phyloP scores from a whole-genome alignment of 2,113 vertebrate species.

The Sisor rabdophorus region DNA sequence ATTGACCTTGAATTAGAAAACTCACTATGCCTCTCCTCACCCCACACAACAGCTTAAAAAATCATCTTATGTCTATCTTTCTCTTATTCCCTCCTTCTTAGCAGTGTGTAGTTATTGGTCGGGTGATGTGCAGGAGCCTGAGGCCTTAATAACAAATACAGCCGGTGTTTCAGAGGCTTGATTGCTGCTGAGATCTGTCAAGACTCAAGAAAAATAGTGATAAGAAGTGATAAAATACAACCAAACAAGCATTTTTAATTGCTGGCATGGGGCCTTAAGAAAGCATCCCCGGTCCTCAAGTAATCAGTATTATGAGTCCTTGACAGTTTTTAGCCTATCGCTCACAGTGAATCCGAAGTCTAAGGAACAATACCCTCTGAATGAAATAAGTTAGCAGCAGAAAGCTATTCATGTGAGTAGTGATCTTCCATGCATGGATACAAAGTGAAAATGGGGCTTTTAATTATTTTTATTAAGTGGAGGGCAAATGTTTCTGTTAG shows the following conservation, averaged over 20 bases:
- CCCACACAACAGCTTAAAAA: conserved; percentile 19
- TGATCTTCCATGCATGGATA: conserved; percentile 57
- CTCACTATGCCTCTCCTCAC: neutral
- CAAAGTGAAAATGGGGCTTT: conserved; percentile 62
- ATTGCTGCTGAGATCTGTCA: conserved; percentile 47
- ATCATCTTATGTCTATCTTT: conserved; percentile 18
- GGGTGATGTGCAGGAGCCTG: conserved; percentile 27
- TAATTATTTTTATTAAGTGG: conserved; percentile 71
- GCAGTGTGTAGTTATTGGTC: conserved; percentile 40
- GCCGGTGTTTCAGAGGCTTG: conserved; percentile 33
- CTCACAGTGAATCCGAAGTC: neutral
- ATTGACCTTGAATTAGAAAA: conserved; percentile 47
- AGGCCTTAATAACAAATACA: conserved; percentile 43
- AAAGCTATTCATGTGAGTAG: conserved; percentile 66
- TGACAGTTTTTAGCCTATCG: too few relatives aligned
- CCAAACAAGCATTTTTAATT: neutral
- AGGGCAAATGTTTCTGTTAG: conserved; percentile 44
- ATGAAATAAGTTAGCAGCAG: conserved; percentile 65
- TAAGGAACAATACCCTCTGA: conserved; percentile 55
- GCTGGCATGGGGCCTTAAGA: neutral
- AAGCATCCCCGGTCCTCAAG: neutral
- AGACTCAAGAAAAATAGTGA: conserved; percentile 21
- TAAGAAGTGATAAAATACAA: conserved; percentile 28
- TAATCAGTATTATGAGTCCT: neutral
- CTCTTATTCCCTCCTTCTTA: conserved; percentile 33